phyloP scores from a whole-genome alignment of 2,797 vertebrate species.

The Silurus aristotelis region DNA sequence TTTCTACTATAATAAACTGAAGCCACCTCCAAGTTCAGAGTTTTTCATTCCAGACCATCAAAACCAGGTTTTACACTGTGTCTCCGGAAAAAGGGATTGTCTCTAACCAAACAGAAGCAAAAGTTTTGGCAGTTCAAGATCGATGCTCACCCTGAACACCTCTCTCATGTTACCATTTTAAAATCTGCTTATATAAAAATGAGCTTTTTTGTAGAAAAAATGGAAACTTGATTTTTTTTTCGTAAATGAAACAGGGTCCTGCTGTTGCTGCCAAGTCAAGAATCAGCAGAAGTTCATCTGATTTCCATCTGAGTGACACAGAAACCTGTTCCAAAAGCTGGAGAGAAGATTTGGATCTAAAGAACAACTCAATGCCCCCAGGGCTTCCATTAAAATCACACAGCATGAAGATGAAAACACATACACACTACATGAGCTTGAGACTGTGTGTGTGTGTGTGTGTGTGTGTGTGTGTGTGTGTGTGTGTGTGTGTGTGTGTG shows the following conservation, averaged over 20 bases:
- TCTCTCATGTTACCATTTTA: neutral
- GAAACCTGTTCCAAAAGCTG: conserved; percentile 1
- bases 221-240: neutral
- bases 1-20: neutral
- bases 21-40: neutral
- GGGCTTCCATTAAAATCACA: neutral
- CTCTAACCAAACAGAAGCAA: neutral
- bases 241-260: neutral
- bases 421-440: neutral
- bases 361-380: neutral
- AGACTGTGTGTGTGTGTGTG: neutral
- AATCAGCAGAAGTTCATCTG: neutral
- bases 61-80: neutral
- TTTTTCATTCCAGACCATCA: neutral
- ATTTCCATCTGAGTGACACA: neutral
- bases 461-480: no score
- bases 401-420: neutral
- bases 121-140: neutral
- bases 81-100: neutral
- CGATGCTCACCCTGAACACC: neutral
- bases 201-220: neutral
- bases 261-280: neutral
- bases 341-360: neutral
- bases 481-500: neutral
- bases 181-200: neutral